Evolutionary conservation across 2,113 vertebrate genomes (phyloP).

Genomic region (Hemichromis elongatus): DNA sequence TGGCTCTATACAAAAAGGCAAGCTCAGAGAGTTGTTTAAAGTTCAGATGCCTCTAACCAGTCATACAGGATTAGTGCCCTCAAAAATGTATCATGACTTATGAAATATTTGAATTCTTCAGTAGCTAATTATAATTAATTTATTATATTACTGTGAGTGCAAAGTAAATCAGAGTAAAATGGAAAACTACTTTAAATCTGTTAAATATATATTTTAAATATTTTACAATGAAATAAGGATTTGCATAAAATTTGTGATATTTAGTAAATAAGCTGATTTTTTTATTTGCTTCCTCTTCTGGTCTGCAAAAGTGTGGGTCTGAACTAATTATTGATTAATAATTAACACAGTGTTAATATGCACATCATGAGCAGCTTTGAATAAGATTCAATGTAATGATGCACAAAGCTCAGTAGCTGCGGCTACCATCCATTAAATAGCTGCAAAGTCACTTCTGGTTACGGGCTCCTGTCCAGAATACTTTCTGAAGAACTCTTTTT

Average conservation of each 20-base stretch:
- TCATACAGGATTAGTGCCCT: neutral
- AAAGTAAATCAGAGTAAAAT: neutral
- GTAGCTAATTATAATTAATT: neutral
- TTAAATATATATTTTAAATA: neutral
- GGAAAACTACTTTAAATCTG: accelerated
- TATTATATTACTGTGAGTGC: neutral
- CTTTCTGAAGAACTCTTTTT: constrained; percentile 27
- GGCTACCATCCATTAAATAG: constrained; percentile 25
- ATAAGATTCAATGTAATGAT: neutral
- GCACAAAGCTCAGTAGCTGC: neutral
- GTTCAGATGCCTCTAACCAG: neutral
- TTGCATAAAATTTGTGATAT: neutral
- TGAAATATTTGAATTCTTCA: too few species aligned
- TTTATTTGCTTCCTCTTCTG: neutral
- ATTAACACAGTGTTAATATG: constrained; percentile 12
- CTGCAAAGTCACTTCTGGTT: constrained; percentile 28
- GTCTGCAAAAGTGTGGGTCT: neutral
- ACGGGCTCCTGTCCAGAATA: constrained; percentile 37
- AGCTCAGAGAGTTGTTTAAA: neutral
- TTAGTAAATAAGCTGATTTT: neutral
- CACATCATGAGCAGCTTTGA: constrained; percentile 4
- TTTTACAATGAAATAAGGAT: neutral
- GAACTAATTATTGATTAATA: constrained; percentile 9
- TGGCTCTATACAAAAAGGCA: neutral
- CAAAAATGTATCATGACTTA: neutral